Evolutionary conservation across 35 echinoderm and acorn worm genomes (phyloP), one percentile per base, ranked within the genome.

Genomic region (Patiria miniata): DNA sequence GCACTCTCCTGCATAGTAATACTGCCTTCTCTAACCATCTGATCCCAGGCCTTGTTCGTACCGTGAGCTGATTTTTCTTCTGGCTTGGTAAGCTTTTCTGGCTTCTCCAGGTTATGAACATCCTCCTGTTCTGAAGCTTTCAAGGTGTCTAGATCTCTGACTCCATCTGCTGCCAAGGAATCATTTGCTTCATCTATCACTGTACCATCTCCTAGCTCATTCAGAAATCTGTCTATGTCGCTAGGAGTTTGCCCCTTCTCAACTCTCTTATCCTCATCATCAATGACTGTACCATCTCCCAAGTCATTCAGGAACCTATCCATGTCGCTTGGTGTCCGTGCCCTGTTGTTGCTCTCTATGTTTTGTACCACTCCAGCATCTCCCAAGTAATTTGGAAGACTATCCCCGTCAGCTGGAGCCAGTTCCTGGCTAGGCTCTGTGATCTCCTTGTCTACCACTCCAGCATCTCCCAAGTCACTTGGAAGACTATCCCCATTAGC

Each of bases 191-290:
- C 65, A 73, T 73, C 65, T 26, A 73, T 73, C 26, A 34, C 34
- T 26, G 65, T 73, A 14, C 65, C 65, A 73, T 73, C 65, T 73
- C 65, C 65, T 34, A 73, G 34, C 65, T 73, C 65, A 73, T 73
- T 73, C 65, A 73, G 29, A 1, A 73, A 73, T 10, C 26, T 34
- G n/a, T 73, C 65, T 14, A 73, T 10, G 26, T 73, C 65, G 12
- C 65, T 12, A 73, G 65, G 5, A 7, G 8, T 36, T 73, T 73
- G 65, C 29, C 10, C 34, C 65, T 73, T 73, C 21, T 73, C 65
- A 26, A 30, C 65, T 36, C 26, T 30, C 29, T 73, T 34, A 32
- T 73, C 65, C 65, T 73, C 65, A 73, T 73, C 65, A 73, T 73
- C 65, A 28, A 73, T 73, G 8, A 34, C 29, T 26, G 65, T 73